Base-by-base conservation (phyloP, 2,797 vertebrate genomes). In the Oophaga sylvatica region DNA sequence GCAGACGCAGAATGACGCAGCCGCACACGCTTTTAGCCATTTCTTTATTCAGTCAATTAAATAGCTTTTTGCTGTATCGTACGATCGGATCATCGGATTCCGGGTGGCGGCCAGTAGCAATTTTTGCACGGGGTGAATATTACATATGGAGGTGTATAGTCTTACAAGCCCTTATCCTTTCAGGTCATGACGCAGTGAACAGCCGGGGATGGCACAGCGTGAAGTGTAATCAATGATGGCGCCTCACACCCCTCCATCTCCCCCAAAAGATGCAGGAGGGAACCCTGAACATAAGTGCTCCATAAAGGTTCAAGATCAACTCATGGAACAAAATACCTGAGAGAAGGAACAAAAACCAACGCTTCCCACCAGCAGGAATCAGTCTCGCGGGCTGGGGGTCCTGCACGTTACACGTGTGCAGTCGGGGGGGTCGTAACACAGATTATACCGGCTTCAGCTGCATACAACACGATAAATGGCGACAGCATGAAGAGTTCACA, bases 241-340 rank as follows among this genome's bases (percentile, higher is more conserved):
- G 20, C 65, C 26, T 48, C 70, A 83, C 84, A 57, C 53, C 48
- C 1, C 48, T 53, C 71, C n/a, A 73, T 80, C 73, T 71, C n/a
- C 17, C 83, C 84, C 88, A 20, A 20, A 17, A 48, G 35, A 35
- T 29, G 19, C 20, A 60, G 70, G 26, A 45, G 79, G 79, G 15
- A 79, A 86, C 86, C 88, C 88, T 86, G 88, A 89, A 83, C 81
- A 48, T 20, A 85, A 86, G 35, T 89, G 88, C 84, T 83, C 84
- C 84, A 86, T 53, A 89, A 89, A 89, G 76, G 81, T 83, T 86
- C 70, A 59, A 81, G 75, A 65, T 79, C 75, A 86, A 83, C 87
- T 82, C 88, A 86, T 82, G 84, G 88, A 82, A 86, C 80, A 76
- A 1, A 89, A 89, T 89, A 89, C 88, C 88, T 89, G 88, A 89